Evolutionary conservation across 2,797 vertebrate species (phyloP).

Genomic region (Sciurus carolinensis): DNA sequence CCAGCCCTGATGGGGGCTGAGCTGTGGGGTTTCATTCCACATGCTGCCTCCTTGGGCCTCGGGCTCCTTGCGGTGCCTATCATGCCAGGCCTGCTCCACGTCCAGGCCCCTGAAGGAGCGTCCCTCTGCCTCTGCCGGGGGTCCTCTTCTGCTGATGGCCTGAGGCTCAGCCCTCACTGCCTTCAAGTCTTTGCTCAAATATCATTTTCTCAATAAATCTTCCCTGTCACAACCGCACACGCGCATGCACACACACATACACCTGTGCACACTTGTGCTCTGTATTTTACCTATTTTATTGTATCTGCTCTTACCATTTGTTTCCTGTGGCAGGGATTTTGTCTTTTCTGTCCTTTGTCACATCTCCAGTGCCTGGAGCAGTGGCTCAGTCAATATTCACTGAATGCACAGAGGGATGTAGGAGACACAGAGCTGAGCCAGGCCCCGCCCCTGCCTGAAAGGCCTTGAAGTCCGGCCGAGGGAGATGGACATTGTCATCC

Average conservation of each 20-base stretch:
- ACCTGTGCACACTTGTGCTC: fast-evolving
- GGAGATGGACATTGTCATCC: neutral
- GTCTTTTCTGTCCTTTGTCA: neutral
- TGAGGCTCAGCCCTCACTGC: neutral
- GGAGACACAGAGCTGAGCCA: neutral
- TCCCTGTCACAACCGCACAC: neutral
- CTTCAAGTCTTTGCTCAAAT: conserved; percentile 16
- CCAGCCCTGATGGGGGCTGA: neutral
- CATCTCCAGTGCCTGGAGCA: neutral
- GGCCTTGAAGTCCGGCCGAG: neutral
- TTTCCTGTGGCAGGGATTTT: neutral
- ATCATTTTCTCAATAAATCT: neutral
- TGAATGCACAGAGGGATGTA: neutral
- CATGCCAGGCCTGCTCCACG: neutral
- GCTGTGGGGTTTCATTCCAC: neutral
- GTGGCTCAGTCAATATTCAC: neutral
- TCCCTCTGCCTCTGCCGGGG: neutral
- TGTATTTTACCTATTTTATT: neutral
- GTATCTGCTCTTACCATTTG: neutral
- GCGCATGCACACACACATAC: fast-evolving
- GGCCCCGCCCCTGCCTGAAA: neutral
- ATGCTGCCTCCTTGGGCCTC: neutral
- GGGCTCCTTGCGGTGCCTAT: neutral
- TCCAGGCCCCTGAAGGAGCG: neutral
- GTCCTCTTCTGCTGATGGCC: neutral